phyloP scores from a whole-genome alignment of 1,140 invertebrate genomes.

The Drosophila ambigua region DNA sequence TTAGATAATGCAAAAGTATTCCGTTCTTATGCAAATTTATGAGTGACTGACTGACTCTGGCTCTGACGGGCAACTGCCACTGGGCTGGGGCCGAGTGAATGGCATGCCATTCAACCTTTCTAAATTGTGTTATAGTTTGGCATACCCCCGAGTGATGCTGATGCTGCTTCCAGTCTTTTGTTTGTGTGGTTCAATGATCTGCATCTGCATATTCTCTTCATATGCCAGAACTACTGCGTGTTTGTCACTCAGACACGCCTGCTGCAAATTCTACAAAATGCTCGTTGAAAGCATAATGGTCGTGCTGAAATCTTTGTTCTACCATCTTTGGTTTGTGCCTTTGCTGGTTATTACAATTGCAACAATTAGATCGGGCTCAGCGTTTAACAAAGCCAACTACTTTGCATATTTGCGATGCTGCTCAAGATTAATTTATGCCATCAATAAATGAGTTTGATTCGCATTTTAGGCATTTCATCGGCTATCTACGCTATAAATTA shows the following conservation, averaged over 20 bases:
- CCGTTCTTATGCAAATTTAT: constrained; percentile 77
- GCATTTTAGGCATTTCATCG: constrained; percentile 4
- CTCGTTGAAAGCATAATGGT: constrained; percentile 50
- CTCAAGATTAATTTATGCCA: constrained; percentile 32
- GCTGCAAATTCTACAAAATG: constrained; percentile 11
- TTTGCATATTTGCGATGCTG: constrained; percentile 38
- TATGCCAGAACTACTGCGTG: constrained; percentile 28
- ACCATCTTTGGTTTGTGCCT: constrained; percentile 35
- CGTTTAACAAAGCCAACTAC: constrained; percentile 2
- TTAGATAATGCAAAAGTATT: constrained; percentile 73
- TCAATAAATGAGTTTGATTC: constrained; percentile 32
- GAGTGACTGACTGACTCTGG: constrained; percentile 66
- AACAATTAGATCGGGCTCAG: constrained; percentile 25
- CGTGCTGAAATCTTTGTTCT: constrained; percentile 28
- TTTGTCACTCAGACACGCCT: constrained; percentile 59
- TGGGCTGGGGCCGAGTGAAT: constrained; percentile 51
- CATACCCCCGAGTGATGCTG: constrained; percentile 32
- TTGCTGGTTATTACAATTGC: constrained; percentile 37
- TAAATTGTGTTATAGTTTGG: constrained; percentile 73
- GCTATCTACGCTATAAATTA: constrained; percentile 21
- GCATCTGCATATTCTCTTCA: constrained; percentile 5
- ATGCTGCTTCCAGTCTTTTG: constrained; percentile 47
- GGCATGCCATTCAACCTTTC: constrained; percentile 77
- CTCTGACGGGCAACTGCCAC: constrained; percentile 59
- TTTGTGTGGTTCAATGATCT: constrained; percentile 63